Evolutionary conservation across 2,797 vertebrate species (phyloP), one percentile per base, ranked within the genome.

Genomic region (Lindbergichthys nudifrons): DNA sequence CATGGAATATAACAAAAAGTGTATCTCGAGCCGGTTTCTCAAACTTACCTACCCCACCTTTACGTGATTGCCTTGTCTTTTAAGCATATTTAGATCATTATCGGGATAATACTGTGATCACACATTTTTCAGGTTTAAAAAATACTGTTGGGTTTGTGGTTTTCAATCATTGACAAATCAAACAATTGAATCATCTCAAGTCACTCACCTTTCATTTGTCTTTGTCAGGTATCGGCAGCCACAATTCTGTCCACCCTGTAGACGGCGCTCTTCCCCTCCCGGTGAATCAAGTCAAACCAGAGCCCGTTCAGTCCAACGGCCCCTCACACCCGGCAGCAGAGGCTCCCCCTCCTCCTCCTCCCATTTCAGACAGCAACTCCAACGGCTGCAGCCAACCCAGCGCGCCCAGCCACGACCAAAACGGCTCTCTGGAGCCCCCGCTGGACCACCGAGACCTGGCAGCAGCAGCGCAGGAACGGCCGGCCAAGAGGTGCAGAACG

Each of bases 401-500:
- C 19, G 89, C 94, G 13, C 48, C 87, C 64, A 60, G 62, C 26
- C 95, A 95, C 8, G 90, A 96, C 66, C 94, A 87, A 83, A 84
- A 92, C 0, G 89, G 94, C 47, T 94, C 92, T 3, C 32, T 92
- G 46, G 92, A 94, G 60, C 76, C 86, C 5, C 68, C 47, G 12
- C 90, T 75, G 0, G 95, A 97, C 62, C 92, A 91, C 77, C 91
- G 83, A 45, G 95, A 95, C 77, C 80, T 90, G 13, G 92, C 94
- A 14, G 91, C 94, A 8, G 92, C 26, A 26, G 26, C 90, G 64
- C 92, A 66, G 0, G 97, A 98, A 73, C 94, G 94, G 65, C 94
- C 95, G n/a, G 84, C 95, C 48, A 99, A 99, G 86, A 96, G 95
- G 48, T 95, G 95, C 72, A 94, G 96, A 86, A 90, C 94, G 0